These are phyloP conservation scores for Tetramorium simillimum DNA, from an alignment of 1,140 invertebrate species.

Conservation along the genomic window DNA sequence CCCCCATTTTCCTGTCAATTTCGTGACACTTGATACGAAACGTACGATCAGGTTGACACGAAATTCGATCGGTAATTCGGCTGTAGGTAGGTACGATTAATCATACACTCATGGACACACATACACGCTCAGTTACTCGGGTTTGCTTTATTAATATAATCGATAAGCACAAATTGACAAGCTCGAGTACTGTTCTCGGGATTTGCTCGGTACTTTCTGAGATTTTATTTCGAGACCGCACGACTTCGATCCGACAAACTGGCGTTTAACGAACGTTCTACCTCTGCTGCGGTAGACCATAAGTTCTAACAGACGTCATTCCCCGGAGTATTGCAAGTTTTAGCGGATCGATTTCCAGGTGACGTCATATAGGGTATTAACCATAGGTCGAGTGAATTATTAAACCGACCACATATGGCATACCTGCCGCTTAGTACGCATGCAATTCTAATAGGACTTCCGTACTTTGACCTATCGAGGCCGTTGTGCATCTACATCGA, in stretches of 20 bases:
- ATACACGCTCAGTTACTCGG: neutral
- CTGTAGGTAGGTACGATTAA: slow-evolving; percentile 39
- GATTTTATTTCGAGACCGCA: slow-evolving; percentile 55
- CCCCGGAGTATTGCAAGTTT: slow-evolving; percentile 77
- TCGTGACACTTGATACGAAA: slow-evolving; percentile 42
- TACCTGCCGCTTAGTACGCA: slow-evolving; percentile 40
- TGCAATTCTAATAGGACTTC: slow-evolving; percentile 62
- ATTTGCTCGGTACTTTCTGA: neutral
- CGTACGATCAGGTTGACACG: slow-evolving; percentile 25
- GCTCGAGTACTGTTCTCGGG: neutral
- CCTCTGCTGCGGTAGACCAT: slow-evolving; percentile 57
- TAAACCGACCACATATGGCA: slow-evolving; percentile 48
- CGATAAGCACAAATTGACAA: slow-evolving; percentile 36
- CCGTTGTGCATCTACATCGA: slow-evolving; percentile 34
- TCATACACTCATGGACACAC: neutral
- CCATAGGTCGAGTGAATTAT: slow-evolving; percentile 70
- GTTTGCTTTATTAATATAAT: slow-evolving; percentile 48
- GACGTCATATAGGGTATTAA: slow-evolving; percentile 78
- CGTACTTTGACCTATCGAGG: slow-evolving; percentile 71
- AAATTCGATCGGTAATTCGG: slow-evolving; percentile 44
- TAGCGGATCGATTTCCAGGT: slow-evolving; percentile 78
- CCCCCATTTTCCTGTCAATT: slow-evolving; percentile 51
- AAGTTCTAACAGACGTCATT: slow-evolving; percentile 78
- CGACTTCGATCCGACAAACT: slow-evolving; percentile 59
- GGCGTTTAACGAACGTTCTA: slow-evolving; percentile 59